Base-by-base conservation (phyloP, 2,888 invertebrate genomes). In the Pterobdella sp. region DNA sequence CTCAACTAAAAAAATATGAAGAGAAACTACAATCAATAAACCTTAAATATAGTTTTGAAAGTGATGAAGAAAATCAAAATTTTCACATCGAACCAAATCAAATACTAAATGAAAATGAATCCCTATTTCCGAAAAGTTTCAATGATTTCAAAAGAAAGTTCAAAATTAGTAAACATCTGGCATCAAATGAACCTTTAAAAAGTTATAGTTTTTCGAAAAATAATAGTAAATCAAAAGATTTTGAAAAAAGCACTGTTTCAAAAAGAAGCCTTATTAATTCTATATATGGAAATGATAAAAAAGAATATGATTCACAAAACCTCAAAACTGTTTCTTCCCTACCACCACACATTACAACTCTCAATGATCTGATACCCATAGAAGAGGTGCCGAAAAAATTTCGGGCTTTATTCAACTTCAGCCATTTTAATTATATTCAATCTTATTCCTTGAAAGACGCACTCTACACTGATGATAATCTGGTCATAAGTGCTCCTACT, bases 401-500 rank as follows among this genome's bases (percentile, higher is more conserved):
- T 74, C 77, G 80, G 69, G 36, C 72, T 60, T 75, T 83, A 26
- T 83, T 82, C 75, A 76, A 73, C n/a, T 89, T 88, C 82, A 86
- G 86, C 35, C 87, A 86, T 80, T 91, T 91, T 82, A 91, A 91
- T 82, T 80, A 86, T 49, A 87, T 91, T 3, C 91, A 92, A 80
- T 90, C 90, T 0, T 85, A 84, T 77, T 87, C 90, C 14, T 87
- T 91, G 75, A 88, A 90, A 79, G 88, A 88, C 78, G 88, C 82
- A 35, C 77, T 84, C 63, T 82, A 84, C 75, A 79, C 82, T 87
- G 90, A 91, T 83, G 87, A 87, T 79, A 88, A 90, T 0, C 81
- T 91, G 75, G 90, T 90, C 10, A 86, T 91, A 1, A 89, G 90
- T 76, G 90, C 91, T 0, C 91, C 91, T 0, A 92, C 91, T 1